Conservation (phyloP, 1,140 invertebrate species). For the Scaptomyza graminum region DNA sequence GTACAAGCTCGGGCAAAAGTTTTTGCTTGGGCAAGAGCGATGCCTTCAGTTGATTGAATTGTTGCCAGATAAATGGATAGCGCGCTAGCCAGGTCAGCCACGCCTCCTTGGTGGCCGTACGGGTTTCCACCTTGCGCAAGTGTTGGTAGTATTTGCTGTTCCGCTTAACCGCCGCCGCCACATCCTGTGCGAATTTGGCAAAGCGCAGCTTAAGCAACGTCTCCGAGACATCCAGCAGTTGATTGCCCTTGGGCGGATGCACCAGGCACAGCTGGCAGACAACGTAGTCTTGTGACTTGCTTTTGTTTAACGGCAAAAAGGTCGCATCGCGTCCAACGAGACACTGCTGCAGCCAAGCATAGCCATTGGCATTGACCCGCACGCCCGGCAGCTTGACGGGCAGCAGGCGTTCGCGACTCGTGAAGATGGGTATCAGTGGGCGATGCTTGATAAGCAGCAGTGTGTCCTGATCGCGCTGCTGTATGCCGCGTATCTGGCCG, state of each 20-base stretch:
- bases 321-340: slow-evolving; percentile 74
- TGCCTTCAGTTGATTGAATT: slow-evolving; percentile 63
- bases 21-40: slow-evolving; percentile 69
- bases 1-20: slow-evolving; percentile 74
- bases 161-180: slow-evolving; percentile 55
- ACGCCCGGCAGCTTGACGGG: slow-evolving; percentile 75
- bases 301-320: slow-evolving; percentile 72
- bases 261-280: slow-evolving; percentile 77
- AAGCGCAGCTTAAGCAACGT: slow-evolving; percentile 74
- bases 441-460: slow-evolving; percentile 72
- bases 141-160: slow-evolving; percentile 77
- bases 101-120: slow-evolving; percentile 61
- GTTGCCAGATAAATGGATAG: slow-evolving; percentile 72
- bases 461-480: slow-evolving; percentile 73
- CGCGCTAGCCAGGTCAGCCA: slow-evolving; percentile 66
- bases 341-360: slow-evolving; percentile 76
- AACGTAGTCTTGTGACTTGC: slow-evolving; percentile 61
- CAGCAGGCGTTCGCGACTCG: slow-evolving; percentile 61
- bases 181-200: slow-evolving; percentile 65
- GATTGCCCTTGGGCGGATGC: slow-evolving; percentile 74
- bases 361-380: slow-evolving; percentile 71
- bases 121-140: slow-evolving; percentile 65
- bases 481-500: slow-evolving; percentile 64
- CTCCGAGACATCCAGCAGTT: slow-evolving; percentile 70
- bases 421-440: slow-evolving; percentile 70